Percentiles rank a stretch among this genome's conserved stretches.
phyloP scores from a whole-genome alignment of 2,888 invertebrate species.

The Mythimna ferrago region DNA sequence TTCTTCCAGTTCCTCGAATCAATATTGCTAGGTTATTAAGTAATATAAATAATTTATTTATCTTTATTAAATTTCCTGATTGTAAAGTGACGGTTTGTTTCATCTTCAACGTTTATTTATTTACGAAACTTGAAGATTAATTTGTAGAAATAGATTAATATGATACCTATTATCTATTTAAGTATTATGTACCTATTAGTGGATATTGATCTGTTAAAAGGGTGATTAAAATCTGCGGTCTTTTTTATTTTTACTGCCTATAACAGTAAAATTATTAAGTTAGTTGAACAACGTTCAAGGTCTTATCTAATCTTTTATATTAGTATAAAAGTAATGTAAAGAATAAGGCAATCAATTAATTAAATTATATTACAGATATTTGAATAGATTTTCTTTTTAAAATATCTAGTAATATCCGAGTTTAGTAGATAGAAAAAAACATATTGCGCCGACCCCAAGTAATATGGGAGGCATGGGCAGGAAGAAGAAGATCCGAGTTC shows the following conservation, averaged over 20 bases:
- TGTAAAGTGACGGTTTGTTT: neutral
- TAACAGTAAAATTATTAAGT: neutral
- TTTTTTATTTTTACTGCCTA: neutral
- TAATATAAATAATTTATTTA: neutral
- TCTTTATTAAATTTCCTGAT: slow-evolving; percentile 9
- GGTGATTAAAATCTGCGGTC: neutral
- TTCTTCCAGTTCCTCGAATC: neutral
- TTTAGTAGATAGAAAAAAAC: no score
- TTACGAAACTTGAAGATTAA: neutral
- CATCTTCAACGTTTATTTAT: neutral
- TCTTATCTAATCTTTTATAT: neutral
- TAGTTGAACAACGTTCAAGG: neutral
- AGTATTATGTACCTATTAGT: no score
- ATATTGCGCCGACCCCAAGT: no score
- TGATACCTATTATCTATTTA: neutral
- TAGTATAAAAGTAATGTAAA: no score
- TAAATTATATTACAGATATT: no score
- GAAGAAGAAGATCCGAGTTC: no score
- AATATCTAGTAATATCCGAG: no score
- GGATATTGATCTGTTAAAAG: neutral
- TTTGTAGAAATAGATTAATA: neutral
- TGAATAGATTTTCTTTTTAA: no score
- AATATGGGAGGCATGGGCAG: no score
- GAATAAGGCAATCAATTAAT: neutral
- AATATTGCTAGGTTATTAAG: neutral